Evolutionary conservation across 2,113 vertebrate species (phyloP).

Genomic region (Sialia sialis): DNA sequence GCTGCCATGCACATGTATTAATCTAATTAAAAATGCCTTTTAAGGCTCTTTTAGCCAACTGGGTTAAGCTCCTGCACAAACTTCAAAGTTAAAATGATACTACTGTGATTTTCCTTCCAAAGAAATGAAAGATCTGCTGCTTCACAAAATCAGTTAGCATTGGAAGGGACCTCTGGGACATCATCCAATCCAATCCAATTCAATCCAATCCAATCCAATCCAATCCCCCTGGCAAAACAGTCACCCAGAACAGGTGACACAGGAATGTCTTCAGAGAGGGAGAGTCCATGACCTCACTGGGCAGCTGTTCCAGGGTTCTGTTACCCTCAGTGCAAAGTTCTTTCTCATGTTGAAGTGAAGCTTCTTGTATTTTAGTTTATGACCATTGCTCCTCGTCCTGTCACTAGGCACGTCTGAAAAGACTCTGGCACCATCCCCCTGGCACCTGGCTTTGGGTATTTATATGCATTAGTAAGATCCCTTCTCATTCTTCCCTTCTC

Average conservation of each 20-base stretch:
- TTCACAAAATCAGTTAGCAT: neutral
- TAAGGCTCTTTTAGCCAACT: neutral
- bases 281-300: neutral
- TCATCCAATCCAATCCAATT: neutral
- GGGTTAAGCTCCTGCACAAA: neutral
- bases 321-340: neutral
- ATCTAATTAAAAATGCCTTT: neutral
- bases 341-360: neutral
- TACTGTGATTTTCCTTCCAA: neutral
- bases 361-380: neutral
- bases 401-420: neutral
- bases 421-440: neutral
- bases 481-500: too few species aligned
- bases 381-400: neutral
- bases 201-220: too few species aligned
- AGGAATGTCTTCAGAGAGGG: neutral
- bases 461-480: neutral
- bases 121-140: neutral
- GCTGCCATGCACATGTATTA: rapidly evolving
- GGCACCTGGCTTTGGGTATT: neutral
- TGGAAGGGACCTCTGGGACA: neutral
- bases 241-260: neutral
- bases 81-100: neutral
- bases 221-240: neutral
- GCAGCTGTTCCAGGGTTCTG: neutral